Base-by-base conservation (phyloP, 37 sponge, comb jelly and placozoan species). In the Crambe crambe region DNA sequence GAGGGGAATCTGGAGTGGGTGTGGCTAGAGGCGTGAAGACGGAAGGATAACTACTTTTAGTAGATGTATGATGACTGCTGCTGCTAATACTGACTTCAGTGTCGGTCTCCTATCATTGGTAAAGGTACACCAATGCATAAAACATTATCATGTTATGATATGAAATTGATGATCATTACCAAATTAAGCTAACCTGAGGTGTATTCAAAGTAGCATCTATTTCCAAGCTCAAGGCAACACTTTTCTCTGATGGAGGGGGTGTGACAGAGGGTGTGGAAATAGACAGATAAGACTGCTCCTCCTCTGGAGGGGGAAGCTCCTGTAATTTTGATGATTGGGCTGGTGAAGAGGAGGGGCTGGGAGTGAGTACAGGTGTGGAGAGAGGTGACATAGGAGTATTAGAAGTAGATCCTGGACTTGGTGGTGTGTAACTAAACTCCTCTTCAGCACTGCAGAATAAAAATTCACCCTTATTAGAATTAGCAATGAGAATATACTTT, bases 251-350 rank as follows among this genome's bases (percentile, higher is more conserved):
- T 56, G 56, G 37, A 42, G 87, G 75, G 23, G 80, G 87, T 65
- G 87, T 80, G 64, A 41, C 23, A 38, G 30, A 27, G 27, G 87
- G 87, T 68, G 87, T 87, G 57, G 61, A 30, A 1, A 81, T 31
- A 37, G 17, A 12, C 18, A 29, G 74, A 65, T 68, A 18, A 57
- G 1, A 0, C 1, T 21, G 58, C 37, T 36, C 42, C 58, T 57
- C 80, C 10, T 47, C 39, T 20, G 67, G 8, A 21, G 32, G 1
- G 1, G 26, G 66, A 40, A 43, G 23, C 40, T 77, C 34, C 18
- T 44, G 57, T 1, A 27, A 68, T 62, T 36, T 15, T n/a, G 77
- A 70, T 20, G 66, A 23, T 51, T 63, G 70, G 26, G 85, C 57
- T 42, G 59, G 80, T 27, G 73, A 39, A 41, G 73, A 80, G 2